These are phyloP conservation scores for Cyrtorhinus lividipennis DNA, from an alignment of 1,140 invertebrate species.

Conservation along the genomic window DNA sequence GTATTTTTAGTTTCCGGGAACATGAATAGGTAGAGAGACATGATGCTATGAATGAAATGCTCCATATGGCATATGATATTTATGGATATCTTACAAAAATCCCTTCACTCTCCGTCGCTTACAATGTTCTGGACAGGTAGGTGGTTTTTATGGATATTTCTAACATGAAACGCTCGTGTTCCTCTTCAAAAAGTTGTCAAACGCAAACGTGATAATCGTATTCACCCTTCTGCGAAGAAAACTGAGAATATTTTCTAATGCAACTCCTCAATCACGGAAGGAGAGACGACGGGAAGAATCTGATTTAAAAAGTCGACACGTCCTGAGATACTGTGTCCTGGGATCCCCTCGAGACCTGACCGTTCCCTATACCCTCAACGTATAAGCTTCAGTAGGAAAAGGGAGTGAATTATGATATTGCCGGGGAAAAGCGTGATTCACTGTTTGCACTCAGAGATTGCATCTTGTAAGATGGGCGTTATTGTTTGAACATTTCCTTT, in stretches of 20 bases:
- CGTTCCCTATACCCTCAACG: background rate
- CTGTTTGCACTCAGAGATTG: conserved; percentile 6
- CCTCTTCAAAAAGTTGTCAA: too few species aligned
- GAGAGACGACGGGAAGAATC: background rate
- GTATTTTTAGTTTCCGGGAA: too few species aligned
- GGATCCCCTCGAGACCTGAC: background rate
- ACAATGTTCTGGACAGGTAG: too few species aligned
- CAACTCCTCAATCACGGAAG: too few species aligned
- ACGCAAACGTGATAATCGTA: too few species aligned
- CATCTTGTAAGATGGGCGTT: conserved; percentile 9
- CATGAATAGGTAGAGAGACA: too few species aligned
- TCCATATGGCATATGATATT: too few species aligned
- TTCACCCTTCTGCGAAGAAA: background rate
- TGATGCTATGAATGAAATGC: too few species aligned
- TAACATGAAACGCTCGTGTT: too few species aligned
- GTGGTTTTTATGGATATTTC: too few species aligned
- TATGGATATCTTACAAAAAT: too few species aligned
- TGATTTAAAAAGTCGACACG: conserved; percentile 9
- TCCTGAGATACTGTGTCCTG: background rate
- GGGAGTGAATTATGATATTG: conserved; percentile 8
- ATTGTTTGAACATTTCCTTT: conserved; percentile 10
- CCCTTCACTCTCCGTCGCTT: too few species aligned
- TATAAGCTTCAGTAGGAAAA: background rate
- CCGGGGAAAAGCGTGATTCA: background rate
- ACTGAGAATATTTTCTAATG: background rate